These are phyloP conservation scores for Melanerpes aurifrons DNA, from an alignment of 2,113 vertebrate genomes.

Conservation along the genomic window DNA sequence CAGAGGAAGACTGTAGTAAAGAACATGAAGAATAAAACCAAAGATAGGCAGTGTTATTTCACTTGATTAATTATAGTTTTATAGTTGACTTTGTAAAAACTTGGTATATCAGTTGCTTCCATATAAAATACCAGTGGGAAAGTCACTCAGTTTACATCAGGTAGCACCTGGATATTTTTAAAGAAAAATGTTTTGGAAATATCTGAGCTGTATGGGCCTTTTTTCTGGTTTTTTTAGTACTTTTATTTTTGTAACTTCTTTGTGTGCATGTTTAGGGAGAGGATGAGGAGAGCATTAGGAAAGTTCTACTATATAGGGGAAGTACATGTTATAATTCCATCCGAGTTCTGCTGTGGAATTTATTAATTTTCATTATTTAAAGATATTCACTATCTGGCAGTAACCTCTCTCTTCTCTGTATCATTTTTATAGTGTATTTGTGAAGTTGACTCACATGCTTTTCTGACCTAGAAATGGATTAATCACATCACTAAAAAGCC, in stretches of 20 bases:
- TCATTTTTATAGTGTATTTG: neutral
- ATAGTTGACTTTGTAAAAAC: neutral
- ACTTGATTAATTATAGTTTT: neutral
- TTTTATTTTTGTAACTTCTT: neutral
- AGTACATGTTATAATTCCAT: neutral
- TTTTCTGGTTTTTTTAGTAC: neutral
- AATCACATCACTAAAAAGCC: neutral
- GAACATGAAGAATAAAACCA: neutral
- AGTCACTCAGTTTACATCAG: neutral
- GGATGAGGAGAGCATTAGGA: neutral
- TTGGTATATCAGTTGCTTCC: neutral
- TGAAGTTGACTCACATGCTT: neutral
- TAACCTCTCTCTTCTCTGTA: neutral
- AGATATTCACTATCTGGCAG: neutral
- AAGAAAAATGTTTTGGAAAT: neutral
- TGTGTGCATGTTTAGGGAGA: neutral
- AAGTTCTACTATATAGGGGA: neutral
- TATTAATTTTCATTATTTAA: neutral
- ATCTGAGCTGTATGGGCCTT: neutral
- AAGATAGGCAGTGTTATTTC: neutral
- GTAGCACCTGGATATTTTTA: neutral
- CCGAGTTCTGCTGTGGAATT: neutral
- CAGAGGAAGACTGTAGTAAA: neutral
- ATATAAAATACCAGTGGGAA: neutral
- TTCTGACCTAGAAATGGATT: neutral